Evolutionary conservation across 2,113 vertebrate species (phyloP).

Genomic region (Pholis gunnellus): DNA sequence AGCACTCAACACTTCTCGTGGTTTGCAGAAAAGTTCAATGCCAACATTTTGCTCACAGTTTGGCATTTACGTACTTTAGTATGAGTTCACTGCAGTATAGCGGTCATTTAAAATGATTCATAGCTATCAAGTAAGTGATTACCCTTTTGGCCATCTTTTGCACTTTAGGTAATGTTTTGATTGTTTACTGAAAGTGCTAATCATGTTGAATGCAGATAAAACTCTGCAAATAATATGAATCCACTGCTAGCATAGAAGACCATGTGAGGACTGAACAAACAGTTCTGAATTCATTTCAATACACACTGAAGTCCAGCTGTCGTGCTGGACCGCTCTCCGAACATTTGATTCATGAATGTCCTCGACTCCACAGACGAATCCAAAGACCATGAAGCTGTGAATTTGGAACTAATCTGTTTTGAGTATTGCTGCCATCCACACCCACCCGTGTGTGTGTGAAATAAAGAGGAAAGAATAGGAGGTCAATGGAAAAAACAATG

Average conservation of each 20-base stretch:
- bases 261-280: neutral
- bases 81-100: neutral
- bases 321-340: slow-evolving; percentile 20
- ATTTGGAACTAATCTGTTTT: slow-evolving; percentile 36
- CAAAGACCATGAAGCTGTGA: slow-evolving; percentile 55
- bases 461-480: slow-evolving; percentile 13
- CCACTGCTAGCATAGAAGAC: neutral
- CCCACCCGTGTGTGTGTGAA: slow-evolving; percentile 31
- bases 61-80: neutral
- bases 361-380: slow-evolving; percentile 12
- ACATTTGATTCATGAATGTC: slow-evolving; percentile 46
- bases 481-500: neutral
- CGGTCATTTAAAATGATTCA: neutral
- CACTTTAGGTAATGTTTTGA: neutral
- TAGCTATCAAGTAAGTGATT: neutral
- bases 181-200: neutral
- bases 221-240: neutral
- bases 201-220: neutral
- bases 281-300: slow-evolving; percentile 21
- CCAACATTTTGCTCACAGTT: neutral
- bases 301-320: slow-evolving; percentile 58
- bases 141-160: neutral
- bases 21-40: neutral
- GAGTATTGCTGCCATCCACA: slow-evolving; percentile 33
- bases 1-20: neutral